These are phyloP conservation scores for Cantharis flavilabris DNA, from an alignment of 2,888 invertebrate species.

Conservation along the genomic window DNA sequence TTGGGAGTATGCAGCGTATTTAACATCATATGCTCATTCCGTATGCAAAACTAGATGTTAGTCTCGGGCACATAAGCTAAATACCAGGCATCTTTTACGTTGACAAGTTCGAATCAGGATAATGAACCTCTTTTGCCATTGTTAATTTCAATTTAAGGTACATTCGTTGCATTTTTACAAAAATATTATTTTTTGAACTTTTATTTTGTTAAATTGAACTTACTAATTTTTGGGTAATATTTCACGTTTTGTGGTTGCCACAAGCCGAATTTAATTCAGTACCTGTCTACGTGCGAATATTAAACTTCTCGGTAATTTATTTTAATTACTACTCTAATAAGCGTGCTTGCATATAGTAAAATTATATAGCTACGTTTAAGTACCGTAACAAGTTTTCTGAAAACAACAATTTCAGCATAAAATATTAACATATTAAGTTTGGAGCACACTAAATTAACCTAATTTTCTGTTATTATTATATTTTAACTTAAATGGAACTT, in stretches of 20 bases:
- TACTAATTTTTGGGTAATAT: not conserved
- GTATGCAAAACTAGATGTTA: conserved; percentile 43
- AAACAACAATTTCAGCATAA: conserved; percentile 16
- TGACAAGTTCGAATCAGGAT: not conserved
- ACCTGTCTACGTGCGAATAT: conserved; percentile 25
- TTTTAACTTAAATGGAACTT: not conserved
- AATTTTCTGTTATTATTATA: not conserved
- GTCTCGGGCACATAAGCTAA: conserved; percentile 28
- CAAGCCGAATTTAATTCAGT: conserved; percentile 13
- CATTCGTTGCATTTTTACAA: not conserved
- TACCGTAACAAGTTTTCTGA: conserved; percentile 26
- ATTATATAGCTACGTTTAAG: conserved; percentile 29
- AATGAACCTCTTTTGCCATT: not conserved
- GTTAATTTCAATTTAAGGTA: not conserved
- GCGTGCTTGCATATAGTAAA: conserved; percentile 26
- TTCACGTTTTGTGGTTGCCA: conserved; percentile 15
- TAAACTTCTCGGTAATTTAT: conserved; percentile 31
- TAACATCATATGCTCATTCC: conserved; percentile 45
- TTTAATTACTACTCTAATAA: conserved; percentile 30
- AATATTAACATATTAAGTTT: conserved; percentile 9
- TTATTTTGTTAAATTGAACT: not conserved
- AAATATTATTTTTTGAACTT: too few species aligned
- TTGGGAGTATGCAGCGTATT: conserved; percentile 48
- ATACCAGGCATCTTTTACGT: conserved; percentile 32
- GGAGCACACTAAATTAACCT: conserved; percentile 9